A percentile compares a stretch with the other conserved stretches of the same genome.
phyloP scores from a whole-genome alignment of 1,140 invertebrate genomes.

The Drosophila trapezifrons region DNA sequence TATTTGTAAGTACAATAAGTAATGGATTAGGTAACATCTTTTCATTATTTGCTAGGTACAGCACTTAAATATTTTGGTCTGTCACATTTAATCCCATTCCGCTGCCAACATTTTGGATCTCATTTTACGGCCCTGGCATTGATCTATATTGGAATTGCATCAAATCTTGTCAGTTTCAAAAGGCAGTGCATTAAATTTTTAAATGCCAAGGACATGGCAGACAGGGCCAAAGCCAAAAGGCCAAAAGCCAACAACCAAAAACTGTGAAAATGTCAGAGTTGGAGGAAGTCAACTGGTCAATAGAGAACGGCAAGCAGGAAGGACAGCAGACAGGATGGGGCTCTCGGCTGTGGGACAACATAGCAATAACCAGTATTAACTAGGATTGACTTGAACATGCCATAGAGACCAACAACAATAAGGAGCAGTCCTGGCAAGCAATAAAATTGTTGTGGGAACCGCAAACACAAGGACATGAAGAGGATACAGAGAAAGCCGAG shows the following conservation, averaged over 20 bases:
- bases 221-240: slow-evolving; percentile 20
- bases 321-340: slow-evolving; percentile 12
- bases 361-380: slow-evolving; percentile 53
- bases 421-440: slow-evolving; percentile 10
- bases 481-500: slow-evolving; percentile 1
- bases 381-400: slow-evolving; percentile 43
- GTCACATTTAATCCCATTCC: not conserved
- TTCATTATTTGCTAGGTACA: no score
- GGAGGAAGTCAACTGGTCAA: slow-evolving; percentile 57
- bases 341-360: slow-evolving; percentile 28
- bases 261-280: slow-evolving; percentile 65
- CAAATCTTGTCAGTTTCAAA: slow-evolving; percentile 11
- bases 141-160: slow-evolving; percentile 50
- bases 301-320: slow-evolving; percentile 17
- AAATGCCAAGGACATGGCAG: slow-evolving; percentile 65
- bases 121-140: not conserved
- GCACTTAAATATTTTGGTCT: no score
- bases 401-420: slow-evolving; percentile 25
- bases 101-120: not conserved
- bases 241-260: slow-evolving; percentile 53
- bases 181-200: slow-evolving; percentile 20
- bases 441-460: slow-evolving; percentile 53
- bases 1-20: not conserved
- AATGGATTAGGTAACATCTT: no score
- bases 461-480: slow-evolving; percentile 26